Evolutionary conservation across 2,888 invertebrate species (phyloP).

Genomic region (Ectropis crepuscularia): DNA sequence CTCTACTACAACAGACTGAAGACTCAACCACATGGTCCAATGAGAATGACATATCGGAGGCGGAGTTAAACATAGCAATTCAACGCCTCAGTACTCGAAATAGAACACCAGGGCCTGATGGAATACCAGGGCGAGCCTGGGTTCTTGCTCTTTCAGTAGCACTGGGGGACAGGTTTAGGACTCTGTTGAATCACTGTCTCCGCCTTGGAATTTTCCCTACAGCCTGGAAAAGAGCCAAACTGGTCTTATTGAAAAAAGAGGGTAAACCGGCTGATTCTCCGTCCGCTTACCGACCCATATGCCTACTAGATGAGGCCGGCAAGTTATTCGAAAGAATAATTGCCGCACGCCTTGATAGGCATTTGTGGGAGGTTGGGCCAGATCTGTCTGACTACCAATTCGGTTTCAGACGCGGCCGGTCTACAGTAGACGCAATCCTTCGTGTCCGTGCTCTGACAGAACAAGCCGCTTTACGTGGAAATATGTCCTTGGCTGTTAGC

Average conservation of each 20-base stretch:
- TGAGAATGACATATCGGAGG: not conserved
- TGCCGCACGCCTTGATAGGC: conserved; percentile 2
- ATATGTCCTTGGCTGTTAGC: not conserved
- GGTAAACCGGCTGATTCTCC: conserved; percentile 10
- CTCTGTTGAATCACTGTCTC: not conserved
- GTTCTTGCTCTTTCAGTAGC: not conserved
- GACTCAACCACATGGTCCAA: not conserved
- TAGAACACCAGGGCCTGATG: conserved; percentile 7
- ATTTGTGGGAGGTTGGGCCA: not conserved
- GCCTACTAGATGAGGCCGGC: conserved; percentile 9
- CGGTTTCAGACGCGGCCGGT: conserved; percentile 7
- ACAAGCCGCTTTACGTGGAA: not conserved
- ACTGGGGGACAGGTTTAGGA: not conserved
- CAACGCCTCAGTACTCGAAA: not conserved
- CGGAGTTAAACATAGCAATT: not conserved
- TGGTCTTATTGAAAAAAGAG: conserved; percentile 10
- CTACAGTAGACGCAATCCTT: conserved; percentile 5
- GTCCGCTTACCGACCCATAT: conserved; percentile 10
- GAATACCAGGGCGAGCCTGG: not conserved
- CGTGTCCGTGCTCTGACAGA: not conserved
- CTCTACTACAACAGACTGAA: not conserved
- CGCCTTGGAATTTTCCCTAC: not conserved
- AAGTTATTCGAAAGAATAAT: conserved; percentile 13
- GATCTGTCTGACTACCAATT: conserved; percentile 11
- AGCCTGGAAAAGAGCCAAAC: conserved; percentile 10